A percentile compares a stretch with the other conserved stretches of the same genome.
Evolutionary conservation across 2,888 invertebrate species (phyloP).

Genomic region (Caenorhabditis doughertyi): DNA sequence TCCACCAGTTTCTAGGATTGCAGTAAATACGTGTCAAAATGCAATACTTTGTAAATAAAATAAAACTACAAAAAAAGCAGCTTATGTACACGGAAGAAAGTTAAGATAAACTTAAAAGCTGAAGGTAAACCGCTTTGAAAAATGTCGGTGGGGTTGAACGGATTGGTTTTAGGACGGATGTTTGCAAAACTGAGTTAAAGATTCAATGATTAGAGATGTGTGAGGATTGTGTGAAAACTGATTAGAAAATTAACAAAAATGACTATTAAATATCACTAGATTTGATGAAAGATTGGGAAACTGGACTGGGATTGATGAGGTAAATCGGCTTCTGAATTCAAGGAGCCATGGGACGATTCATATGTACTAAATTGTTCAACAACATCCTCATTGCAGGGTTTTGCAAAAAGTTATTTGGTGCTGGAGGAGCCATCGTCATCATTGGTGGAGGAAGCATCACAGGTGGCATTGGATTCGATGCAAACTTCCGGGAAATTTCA

Average conservation of each 20-base stretch:
- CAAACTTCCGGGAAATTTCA: constrained; percentile 52
- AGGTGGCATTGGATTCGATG: constrained; percentile 30
- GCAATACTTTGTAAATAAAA: background rate
- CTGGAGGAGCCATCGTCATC: constrained; percentile 51
- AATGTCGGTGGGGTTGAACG: constrained; percentile 7
- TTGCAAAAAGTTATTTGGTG: constrained; percentile 56
- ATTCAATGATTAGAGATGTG: background rate
- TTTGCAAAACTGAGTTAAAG: constrained; percentile 1
- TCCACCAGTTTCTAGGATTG: constrained; percentile 68
- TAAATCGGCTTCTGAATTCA: constrained; percentile 12
- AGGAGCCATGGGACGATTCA: constrained; percentile 50
- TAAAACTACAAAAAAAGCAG: constrained; percentile 6
- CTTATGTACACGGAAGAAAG: constrained; percentile 43
- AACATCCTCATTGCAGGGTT: constrained; percentile 68
- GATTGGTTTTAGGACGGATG: background rate
- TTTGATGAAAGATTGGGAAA: constrained; percentile 15
- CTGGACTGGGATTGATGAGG: background rate
- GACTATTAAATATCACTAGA: constrained; percentile 57
- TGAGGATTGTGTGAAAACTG: constrained; percentile 13
- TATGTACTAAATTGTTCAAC: constrained; percentile 64
- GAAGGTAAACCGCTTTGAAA: constrained; percentile 13
- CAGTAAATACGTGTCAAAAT: constrained; percentile 47
- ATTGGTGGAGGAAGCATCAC: constrained; percentile 58
- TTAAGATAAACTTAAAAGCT: background rate
- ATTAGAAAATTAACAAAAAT: constrained; percentile 16